Base-by-base conservation (phyloP, 2,888 invertebrate genomes). In the Pseudanteris insignis region DNA sequence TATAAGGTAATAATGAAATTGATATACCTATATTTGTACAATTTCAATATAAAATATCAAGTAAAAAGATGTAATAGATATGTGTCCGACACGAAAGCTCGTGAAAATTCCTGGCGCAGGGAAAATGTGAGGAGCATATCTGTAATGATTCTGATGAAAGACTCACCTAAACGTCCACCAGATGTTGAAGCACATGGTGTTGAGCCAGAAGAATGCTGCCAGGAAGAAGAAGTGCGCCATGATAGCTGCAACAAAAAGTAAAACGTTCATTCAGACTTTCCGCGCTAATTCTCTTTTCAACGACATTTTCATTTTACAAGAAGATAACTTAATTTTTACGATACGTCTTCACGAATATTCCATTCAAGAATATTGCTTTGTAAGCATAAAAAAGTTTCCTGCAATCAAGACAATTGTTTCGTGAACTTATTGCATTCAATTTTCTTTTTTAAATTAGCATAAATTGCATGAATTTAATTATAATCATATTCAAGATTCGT, bases 121-220 rank as follows among this genome's bases (percentile, higher is more conserved):
- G 48, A 62, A 62, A 62, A 40, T 55, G 61, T 36, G 41, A 26
- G 34, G 43, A 41, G 46, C 44, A 44, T 55, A 48, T 62, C 46
- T 47, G 38, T 62, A 57, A 62, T 55, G 43, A 48, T 54, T 33
- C 43, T 26, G 29, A 70, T 62, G 54, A 74, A 62, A 61, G 63
- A 84, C 88, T 88, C 80, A 91, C 91, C 91, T 86, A 82, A 91
- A 91, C 11, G 93, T 93, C 92, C 93, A 93, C 92, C 93, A 94
- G 79, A 94, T 92, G 83, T 94, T 94, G 84, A 93, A 93, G 81
- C 93, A 94, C 93, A 94, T 93, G 63, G 92, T 92, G 81, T 93
- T 94, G 37, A 94, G 86, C 94, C 94, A 94, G 81, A 93, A 93
- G 85, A 94, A 94, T 60, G 93, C 92, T 21, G 93, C 89, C 80